A percentile compares a stretch with the other conserved stretches of the same genome.
These are phyloP conservation scores for Clupea harengus DNA, from an alignment of 2,113 vertebrate genomes.

Conservation along the genomic window DNA sequence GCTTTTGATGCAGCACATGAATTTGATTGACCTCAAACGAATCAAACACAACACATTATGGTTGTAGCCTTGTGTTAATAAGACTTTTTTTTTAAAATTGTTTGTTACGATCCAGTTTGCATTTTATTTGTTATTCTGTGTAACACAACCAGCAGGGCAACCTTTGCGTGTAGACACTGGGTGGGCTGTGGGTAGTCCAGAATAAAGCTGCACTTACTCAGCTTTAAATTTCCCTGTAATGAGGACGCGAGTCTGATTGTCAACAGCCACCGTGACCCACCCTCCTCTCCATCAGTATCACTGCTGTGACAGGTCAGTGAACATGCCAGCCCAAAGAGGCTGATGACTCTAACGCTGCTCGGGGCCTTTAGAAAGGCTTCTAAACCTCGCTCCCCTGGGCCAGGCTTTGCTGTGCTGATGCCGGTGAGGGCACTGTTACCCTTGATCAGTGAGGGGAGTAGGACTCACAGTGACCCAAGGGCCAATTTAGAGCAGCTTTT, in stretches of 20 bases:
- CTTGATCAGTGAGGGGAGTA: constrained; percentile 34
- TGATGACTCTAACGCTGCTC: constrained; percentile 30
- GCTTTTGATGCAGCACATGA: not conserved
- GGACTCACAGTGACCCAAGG: constrained; percentile 23
- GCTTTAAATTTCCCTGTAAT: not conserved
- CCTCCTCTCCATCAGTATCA: not conserved
- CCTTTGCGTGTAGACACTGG: not conserved
- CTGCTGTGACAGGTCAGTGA: constrained; percentile 23
- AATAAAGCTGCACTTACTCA: not conserved
- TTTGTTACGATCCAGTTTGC: not conserved
- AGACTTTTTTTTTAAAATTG: not conserved
- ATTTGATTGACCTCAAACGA: not conserved
- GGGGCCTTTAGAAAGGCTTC: not conserved
- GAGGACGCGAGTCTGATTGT: constrained; percentile 1
- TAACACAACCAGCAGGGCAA: not conserved
- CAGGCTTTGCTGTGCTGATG: constrained; percentile 38
- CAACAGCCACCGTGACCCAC: not conserved
- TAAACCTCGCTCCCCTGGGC: constrained; percentile 13
- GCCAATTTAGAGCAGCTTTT: constrained; percentile 33
- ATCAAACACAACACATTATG: not conserved
- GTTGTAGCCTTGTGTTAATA: not conserved
- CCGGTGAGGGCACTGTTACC: constrained; percentile 45
- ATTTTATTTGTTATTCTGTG: not conserved
- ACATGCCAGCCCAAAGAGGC: constrained; percentile 29
- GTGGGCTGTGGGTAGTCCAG: not conserved